These are phyloP conservation scores for Ctena decussata DNA, from an alignment of 2,888 invertebrate genomes.

Conservation along the genomic window DNA sequence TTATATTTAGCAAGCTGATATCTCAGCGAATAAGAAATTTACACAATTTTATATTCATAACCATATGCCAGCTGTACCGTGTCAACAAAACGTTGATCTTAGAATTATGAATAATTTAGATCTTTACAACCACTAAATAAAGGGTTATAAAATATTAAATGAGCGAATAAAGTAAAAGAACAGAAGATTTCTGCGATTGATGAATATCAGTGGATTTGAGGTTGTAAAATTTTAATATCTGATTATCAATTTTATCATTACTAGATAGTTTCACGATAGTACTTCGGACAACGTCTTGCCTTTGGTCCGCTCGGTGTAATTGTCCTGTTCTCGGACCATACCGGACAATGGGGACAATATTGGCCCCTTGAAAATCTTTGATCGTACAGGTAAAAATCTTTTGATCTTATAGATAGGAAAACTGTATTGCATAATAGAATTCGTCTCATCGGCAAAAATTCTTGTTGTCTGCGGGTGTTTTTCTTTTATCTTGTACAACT, in stretches of 20 bases:
- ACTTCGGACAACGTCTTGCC: constrained; percentile 3
- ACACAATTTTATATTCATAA: neutral
- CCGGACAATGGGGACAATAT: constrained; percentile 59
- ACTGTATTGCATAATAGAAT: neutral
- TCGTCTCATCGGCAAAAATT: constrained; percentile 1
- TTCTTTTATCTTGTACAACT: constrained; percentile 31
- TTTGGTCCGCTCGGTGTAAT: constrained; percentile 18
- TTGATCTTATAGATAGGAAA: constrained; percentile 61
- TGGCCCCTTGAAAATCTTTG: constrained; percentile 53
- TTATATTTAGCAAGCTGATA: neutral
- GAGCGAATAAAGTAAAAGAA: neutral
- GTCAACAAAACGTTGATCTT: constrained; percentile 8
- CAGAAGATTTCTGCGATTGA: constrained; percentile 1
- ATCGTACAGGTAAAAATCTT: constrained; percentile 63
- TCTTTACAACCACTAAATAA: constrained; percentile 4
- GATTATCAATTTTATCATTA: constrained; percentile 47
- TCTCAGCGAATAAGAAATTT: constrained; percentile 9
- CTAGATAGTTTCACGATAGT: constrained; percentile 8
- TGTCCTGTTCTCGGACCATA: constrained; percentile 48
- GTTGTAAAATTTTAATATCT: constrained; percentile 63
- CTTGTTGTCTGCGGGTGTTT: neutral
- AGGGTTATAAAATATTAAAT: constrained; percentile 10
- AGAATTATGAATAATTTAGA: constrained; percentile 12
- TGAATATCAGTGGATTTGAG: constrained; percentile 51
- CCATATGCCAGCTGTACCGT: neutral